Base-by-base conservation (phyloP, 2,888 invertebrate genomes). In the Platycheirus rosarum region DNA sequence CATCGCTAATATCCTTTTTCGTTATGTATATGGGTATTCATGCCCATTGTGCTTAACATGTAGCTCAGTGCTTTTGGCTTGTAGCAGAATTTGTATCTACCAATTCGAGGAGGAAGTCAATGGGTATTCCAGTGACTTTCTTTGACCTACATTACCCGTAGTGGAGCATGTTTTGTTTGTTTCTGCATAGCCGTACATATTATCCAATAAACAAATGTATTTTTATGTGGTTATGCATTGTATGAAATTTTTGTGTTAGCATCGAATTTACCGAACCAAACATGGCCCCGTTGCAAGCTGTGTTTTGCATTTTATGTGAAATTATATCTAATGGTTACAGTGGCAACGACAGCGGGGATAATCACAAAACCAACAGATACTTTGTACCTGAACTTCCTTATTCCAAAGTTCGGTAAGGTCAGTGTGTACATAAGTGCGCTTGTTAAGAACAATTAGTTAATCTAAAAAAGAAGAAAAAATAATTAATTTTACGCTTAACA, bases 1-100 rank as follows among this genome's bases (percentile, higher is more conserved):
- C 40, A 40, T 37, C 9, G 40, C 37, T 57, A 57, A 57, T 57
- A 53, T 53, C 35, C 53, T 20, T 53, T 53, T 53, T 18, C 35
- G 32, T 53, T 16, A 8, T 20, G n/a, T n/a, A n/a, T n/a, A n/a
- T n/a, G n/a, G n/a, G n/a, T n/a, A n/a, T n/a, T 8, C 20, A 20
- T 37, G 37, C n/a, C 13, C 35, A 55, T 20, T 55, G n/a, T 20
- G 4, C 8, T 13, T 53, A 8, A n/a, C 7, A n/a, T 53, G 32
- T 32, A 18, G 0, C 2, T 20, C 32, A n/a, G 11, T 35, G 13
- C n/a, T 37, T 37, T 13, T n/a, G 3, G 53, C 35, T 37, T 20
- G 8, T 37, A 37, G 35, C n/a, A 4, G 13, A 13, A 20, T 18
- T 16, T 18, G n/a, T 35, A 35, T 35, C 53, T 20, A 55, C 35